These are phyloP conservation scores for Pocillopora damicornis DNA, from an alignment of 64 coral and sea anemone genomes.

Conservation along the genomic window DNA sequence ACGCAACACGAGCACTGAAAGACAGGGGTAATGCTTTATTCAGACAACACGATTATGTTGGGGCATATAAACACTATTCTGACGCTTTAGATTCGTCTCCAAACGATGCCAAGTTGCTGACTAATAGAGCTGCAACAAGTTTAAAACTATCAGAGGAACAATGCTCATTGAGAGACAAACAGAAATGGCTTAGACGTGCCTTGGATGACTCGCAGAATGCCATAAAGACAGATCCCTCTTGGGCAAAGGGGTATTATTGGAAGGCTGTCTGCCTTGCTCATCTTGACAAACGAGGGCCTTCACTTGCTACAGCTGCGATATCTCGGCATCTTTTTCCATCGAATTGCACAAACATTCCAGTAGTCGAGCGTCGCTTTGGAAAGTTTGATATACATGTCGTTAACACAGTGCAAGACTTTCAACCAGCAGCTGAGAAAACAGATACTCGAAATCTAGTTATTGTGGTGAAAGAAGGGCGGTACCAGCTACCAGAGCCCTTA, in stretches of 20 bases:
- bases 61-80: neutral
- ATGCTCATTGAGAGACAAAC: neutral
- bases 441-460: neutral
- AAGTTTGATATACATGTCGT: neutral
- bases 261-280: constrained; percentile 6
- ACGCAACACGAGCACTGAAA: neutral
- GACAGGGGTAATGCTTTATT: neutral
- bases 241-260: constrained; percentile 1
- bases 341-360: neutral
- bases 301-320: constrained; percentile 10
- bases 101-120: constrained; percentile 11
- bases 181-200: neutral
- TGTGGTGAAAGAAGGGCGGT: constrained; percentile 1
- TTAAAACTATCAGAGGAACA: neutral
- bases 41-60: neutral
- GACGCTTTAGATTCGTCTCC: neutral
- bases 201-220: neutral
- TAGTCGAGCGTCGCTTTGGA: neutral
- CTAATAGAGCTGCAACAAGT: neutral
- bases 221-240: neutral
- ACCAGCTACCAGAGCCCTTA: neutral
- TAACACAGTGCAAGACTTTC: neutral
- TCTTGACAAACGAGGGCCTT: neutral
- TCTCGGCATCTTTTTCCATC: neutral
- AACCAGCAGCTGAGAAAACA: neutral